Base-by-base conservation (phyloP, 2,888 invertebrate species). In the Leptopilina drosophilae region DNA sequence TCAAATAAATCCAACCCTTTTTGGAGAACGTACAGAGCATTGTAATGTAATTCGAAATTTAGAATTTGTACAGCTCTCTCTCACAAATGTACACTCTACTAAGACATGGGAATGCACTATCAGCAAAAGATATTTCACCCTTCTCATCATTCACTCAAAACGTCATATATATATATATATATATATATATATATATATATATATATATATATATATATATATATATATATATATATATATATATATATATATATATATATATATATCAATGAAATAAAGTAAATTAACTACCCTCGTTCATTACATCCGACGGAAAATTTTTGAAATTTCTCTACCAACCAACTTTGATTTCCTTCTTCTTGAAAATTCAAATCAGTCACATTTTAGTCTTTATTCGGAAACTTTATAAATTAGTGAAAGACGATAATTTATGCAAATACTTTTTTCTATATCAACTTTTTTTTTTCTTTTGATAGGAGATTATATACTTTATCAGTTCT, bases 21-120 rank as follows among this genome's bases (percentile, higher is more conserved):
- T 33, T 33, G 33, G 33, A 20, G 42, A 62, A 62, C 62, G 15
- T 62, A 62, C 15, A 62, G 20, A 62, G 20, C 20, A 62, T 62
- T 62, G 62, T 62, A 62, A 62, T 62, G 62, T 62, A 62, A 62
- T 62, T 62, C 62, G 62, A 62, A 62, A 62, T 49, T 49, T 49
- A 49, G 49, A 49, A 49, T 62, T 62, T 62, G 62, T 62, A 62
- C 62, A 62, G 62, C 62, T 62, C 62, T 62, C 62, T 62, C 62
- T 62, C 62, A 20, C 20, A 62, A 20, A 62, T 62, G 62, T 62
- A 62, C 8, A 62, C 62, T 62, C 20, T 62, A 62, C 20, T 62
- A 62, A 62, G 62, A 62, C 62, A 62, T 62, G 62, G 9, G 20
- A 62, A 62, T 62, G 62, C 62, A 62, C 62, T 62, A 62, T 62